A percentile compares a stretch with the other conserved stretches of the same genome.
Evolutionary conservation across 2,797 vertebrate species (phyloP).

Genomic region (Enteromius afrohamiltoni): DNA sequence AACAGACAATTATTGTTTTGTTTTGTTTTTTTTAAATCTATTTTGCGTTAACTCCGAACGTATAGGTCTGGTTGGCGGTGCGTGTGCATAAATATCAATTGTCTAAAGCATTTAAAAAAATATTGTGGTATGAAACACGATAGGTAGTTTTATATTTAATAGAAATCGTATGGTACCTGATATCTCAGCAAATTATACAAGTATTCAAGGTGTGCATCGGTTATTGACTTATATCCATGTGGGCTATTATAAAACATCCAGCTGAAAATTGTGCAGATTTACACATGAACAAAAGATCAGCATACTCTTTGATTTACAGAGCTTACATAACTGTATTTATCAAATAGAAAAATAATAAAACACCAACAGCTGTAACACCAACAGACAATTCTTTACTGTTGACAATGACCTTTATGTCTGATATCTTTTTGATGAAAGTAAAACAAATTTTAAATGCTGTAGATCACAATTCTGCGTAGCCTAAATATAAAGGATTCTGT

Average conservation of each 20-base stretch:
- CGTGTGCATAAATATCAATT: not conserved
- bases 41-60: not conserved
- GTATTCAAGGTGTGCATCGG: not conserved
- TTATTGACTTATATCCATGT: not conserved
- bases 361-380: not conserved
- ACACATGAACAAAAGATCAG: not conserved
- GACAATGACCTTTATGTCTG: not conserved
- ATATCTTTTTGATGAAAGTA: not conserved
- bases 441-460: not conserved
- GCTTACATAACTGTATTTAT: not conserved
- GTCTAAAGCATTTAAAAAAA: not conserved
- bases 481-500: conserved; percentile 58
- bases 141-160: not conserved
- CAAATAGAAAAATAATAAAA: not conserved
- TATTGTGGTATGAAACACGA: not conserved
- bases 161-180: not conserved
- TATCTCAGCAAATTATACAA: not conserved
- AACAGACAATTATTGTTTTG: not conserved
- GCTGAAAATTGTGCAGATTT: not conserved
- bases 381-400: not conserved
- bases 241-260: not conserved
- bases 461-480: conserved; percentile 51
- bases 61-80: not conserved
- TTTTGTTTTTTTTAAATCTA: not conserved
- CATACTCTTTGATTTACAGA: not conserved